Conservation (phyloP, 1,140 invertebrate genomes). For the Colletes latitarsis region DNA sequence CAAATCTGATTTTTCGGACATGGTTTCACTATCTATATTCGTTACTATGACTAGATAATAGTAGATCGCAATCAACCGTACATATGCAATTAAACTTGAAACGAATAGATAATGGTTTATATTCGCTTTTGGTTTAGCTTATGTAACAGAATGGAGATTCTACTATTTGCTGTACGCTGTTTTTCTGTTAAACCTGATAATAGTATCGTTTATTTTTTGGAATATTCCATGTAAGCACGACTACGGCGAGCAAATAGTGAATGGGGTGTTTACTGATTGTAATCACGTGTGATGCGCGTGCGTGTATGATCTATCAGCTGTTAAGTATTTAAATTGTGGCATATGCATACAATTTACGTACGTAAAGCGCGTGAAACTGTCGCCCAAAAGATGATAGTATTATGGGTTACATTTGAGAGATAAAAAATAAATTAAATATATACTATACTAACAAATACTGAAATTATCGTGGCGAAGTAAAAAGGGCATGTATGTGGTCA, state of each 20-base stretch:
- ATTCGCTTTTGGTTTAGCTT: not conserved
- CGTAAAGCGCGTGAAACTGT: not conserved
- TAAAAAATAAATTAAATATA: no score
- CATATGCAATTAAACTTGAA: constrained; percentile 11
- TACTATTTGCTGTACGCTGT: not conserved
- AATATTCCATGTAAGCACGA: not conserved
- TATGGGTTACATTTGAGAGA: no score
- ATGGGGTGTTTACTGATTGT: not conserved
- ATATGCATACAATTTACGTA: not conserved
- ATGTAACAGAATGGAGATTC: constrained; percentile 10
- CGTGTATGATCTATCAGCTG: not conserved
- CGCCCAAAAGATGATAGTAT: not conserved
- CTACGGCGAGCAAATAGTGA: not conserved
- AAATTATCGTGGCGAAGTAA: no score
- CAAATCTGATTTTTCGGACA: constrained; percentile 64
- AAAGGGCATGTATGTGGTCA: not conserved
- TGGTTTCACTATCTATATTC: constrained; percentile 37
- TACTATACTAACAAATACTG: no score
- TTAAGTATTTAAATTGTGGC: not conserved
- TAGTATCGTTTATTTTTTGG: not conserved
- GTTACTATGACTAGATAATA: not conserved
- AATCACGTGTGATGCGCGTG: constrained; percentile 20
- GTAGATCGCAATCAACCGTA: constrained; percentile 4
- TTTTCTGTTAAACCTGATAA: not conserved
- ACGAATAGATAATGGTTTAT: not conserved